Conservation (phyloP, 2,113 vertebrate species). For the Limnothrissa miodon region DNA sequence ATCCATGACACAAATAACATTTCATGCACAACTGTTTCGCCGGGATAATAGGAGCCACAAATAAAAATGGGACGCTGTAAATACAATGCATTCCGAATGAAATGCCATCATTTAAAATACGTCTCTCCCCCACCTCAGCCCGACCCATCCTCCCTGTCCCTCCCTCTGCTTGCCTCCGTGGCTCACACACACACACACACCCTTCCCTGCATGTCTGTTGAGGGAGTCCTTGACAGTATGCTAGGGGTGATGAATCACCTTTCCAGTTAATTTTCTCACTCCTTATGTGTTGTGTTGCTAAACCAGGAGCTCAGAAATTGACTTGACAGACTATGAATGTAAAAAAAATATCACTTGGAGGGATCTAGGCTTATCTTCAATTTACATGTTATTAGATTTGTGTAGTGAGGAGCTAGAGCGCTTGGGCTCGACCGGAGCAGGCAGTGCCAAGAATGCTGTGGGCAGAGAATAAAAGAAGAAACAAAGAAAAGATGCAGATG, state of each 20-base stretch:
- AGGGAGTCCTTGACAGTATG: constrained; percentile 99
- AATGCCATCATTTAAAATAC: constrained; percentile 99
- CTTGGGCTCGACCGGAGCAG: constrained; percentile 55
- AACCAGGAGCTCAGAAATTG: constrained; percentile 97
- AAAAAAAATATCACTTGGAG: constrained; percentile 83
- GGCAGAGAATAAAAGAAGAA: constrained; percentile 40
- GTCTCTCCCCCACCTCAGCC: constrained; percentile 40
- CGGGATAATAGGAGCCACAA: constrained; percentile 99
- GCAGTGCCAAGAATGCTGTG: constrained; percentile 23
- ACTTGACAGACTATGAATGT: constrained; percentile 99
- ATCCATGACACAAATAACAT: constrained; percentile 99
- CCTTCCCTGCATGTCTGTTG: constrained; percentile 87
- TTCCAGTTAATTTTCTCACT: constrained; percentile 99
- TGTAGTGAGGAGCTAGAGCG: constrained; percentile 56
- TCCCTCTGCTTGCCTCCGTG: not conserved
- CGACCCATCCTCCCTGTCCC: constrained; percentile 84
- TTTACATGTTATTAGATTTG: constrained; percentile 80
- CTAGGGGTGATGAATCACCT: constrained; percentile 99
- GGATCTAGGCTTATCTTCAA: constrained; percentile 78
- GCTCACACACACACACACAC: constrained; percentile 72
- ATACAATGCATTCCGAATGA: constrained; percentile 99
- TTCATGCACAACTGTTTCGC: constrained; percentile 99
- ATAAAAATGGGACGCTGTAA: constrained; percentile 99
- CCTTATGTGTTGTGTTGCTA: constrained; percentile 98
- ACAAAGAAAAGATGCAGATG: constrained; percentile 50